These are phyloP conservation scores for Drosophila nikananu DNA, from an alignment of 1,140 invertebrate genomes.

Conservation along the genomic window DNA sequence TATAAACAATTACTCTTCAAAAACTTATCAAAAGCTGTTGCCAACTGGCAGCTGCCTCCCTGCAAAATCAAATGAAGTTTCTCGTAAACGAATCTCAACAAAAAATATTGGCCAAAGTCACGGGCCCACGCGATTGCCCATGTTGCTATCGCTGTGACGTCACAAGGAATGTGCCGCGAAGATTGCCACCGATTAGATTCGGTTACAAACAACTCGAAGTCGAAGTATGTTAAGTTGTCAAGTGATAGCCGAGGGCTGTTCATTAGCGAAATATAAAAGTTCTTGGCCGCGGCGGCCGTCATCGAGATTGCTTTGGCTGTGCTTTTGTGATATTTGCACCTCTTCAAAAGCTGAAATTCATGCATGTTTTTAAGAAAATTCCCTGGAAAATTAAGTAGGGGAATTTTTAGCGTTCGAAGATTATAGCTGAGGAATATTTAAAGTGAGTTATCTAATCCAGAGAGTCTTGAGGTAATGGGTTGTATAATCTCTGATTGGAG, in stretches of 20 bases:
- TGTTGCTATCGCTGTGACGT: conserved; percentile 61
- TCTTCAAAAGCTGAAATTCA: conserved; percentile 12
- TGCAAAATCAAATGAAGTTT: conserved; percentile 13
- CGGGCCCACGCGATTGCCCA: conserved; percentile 22
- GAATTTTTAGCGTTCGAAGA: conserved; percentile 1
- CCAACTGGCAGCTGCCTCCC: conserved; percentile 31
- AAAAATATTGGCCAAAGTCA: conserved; percentile 35
- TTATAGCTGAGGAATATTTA: conserved; percentile 2
- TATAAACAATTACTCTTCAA: conserved; percentile 33
- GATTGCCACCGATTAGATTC: conserved; percentile 67
- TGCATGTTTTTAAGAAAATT: conserved; percentile 12
- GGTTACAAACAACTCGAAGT: conserved; percentile 47
- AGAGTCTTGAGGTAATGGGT: background rate
- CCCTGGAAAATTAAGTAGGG: conserved; percentile 2
- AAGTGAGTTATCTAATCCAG: background rate
- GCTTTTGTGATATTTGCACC: background rate
- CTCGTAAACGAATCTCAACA: conserved; percentile 7
- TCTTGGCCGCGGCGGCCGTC: conserved; percentile 12
- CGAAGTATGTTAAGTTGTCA: conserved; percentile 49
- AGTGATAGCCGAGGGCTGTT: conserved; percentile 47
- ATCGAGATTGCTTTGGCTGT: conserved; percentile 16
- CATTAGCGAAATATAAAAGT: conserved; percentile 41
- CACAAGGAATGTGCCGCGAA: conserved; percentile 61
- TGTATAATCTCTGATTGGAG: background rate
- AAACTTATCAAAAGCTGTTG: conserved; percentile 49